phyloP scores from a whole-genome alignment of 2,888 invertebrate genomes.

The Bugulina stolonifera region DNA sequence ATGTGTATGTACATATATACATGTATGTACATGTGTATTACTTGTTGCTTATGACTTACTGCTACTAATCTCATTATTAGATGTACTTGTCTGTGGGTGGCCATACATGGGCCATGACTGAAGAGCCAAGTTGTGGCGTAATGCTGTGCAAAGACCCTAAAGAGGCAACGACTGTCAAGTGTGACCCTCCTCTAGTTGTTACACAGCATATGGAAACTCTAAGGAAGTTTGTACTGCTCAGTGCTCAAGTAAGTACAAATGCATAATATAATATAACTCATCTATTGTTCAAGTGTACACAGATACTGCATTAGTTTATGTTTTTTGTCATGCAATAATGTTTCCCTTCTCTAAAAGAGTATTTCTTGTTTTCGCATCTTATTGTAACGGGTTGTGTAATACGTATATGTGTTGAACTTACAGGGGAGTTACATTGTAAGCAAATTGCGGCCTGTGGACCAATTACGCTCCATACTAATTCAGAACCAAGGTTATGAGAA shows the following conservation, averaged over 20 bases:
- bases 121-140: slow-evolving; percentile 53
- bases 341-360: too few species aligned
- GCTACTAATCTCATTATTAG: too few species aligned
- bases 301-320: too few species aligned
- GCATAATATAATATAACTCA: too few species aligned
- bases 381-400: too few species aligned
- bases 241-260: slow-evolving; percentile 68
- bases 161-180: slow-evolving; percentile 29
- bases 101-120: slow-evolving; percentile 78
- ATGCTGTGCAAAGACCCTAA: neutral
- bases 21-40: too few species aligned
- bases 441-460: slow-evolving; percentile 79
- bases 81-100: slow-evolving; percentile 74
- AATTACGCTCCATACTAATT: slow-evolving; percentile 72
- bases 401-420: too few species aligned
- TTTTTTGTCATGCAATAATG: too few species aligned
- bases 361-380: too few species aligned
- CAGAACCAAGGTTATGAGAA: slow-evolving; percentile 80
- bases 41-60: too few species aligned
- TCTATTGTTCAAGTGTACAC: too few species aligned
- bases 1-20: too few species aligned
- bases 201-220: slow-evolving; percentile 68
- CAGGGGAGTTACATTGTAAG: slow-evolving; percentile 74
- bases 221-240: slow-evolving; percentile 75
- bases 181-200: slow-evolving; percentile 64